phyloP scores from a whole-genome alignment of 2,888 invertebrate genomes.

The Drosophila testacea region DNA sequence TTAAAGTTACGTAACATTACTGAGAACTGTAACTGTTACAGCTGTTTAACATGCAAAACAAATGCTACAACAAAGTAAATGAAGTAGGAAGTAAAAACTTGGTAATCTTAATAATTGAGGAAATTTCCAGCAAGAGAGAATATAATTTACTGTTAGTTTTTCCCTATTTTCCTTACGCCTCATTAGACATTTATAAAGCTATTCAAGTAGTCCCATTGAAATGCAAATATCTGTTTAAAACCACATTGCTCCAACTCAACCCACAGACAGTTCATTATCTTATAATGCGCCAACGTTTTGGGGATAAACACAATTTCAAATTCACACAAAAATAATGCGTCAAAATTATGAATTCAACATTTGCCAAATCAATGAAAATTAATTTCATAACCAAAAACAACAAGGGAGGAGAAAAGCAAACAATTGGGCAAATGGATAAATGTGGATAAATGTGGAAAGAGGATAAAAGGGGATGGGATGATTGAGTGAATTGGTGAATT shows the following conservation, averaged over 20 bases:
- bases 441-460: not conserved
- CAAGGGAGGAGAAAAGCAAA: conserved; percentile 42
- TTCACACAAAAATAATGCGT: conserved; percentile 81
- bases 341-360: conserved; percentile 82
- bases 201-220: conserved; percentile 51
- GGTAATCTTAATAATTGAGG: conserved; percentile 14
- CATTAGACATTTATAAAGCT: conserved; percentile 41
- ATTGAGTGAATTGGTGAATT: conserved; percentile 57
- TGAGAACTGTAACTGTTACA: not conserved
- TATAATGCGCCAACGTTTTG: conserved; percentile 63
- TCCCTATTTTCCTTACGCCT: conserved; percentile 12
- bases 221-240: conserved; percentile 43
- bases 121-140: conserved; percentile 2
- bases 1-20: not conserved
- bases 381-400: conserved; percentile 73
- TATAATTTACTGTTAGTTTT: conserved; percentile 5
- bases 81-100: conserved; percentile 7
- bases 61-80: not conserved
- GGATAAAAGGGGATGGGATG: not conserved
- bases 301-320: conserved; percentile 70
- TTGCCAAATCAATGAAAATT: conserved; percentile 81
- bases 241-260: conserved; percentile 3
- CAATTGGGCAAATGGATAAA: conserved; percentile 28
- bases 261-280: conserved; percentile 64
- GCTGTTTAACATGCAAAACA: conserved; percentile 7